Evolutionary conservation across 2,888 invertebrate species (phyloP).

Genomic region (Drosophila pegasa): DNA sequence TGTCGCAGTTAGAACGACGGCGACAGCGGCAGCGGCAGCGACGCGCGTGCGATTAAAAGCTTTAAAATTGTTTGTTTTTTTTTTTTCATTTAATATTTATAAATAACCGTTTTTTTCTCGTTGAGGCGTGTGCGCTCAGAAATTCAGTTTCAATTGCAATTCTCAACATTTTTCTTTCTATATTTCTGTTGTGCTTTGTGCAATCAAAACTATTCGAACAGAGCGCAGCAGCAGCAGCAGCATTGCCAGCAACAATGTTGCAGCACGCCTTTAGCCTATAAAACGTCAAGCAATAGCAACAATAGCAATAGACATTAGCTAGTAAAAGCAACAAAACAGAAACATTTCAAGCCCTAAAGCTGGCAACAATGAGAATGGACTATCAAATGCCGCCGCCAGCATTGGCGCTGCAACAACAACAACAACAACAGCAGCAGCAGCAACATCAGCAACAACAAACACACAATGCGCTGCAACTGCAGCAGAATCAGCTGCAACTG

Average conservation of each 20-base stretch:
- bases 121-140: conserved; percentile 9
- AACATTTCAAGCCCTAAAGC: conserved; percentile 13
- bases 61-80: conserved; percentile 30
- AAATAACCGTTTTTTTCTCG: conserved; percentile 13
- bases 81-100: conserved; percentile 6
- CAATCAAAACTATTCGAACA: conserved; percentile 29
- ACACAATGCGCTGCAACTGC: conserved; percentile 74
- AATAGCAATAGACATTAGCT: conserved; percentile 6
- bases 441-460: conserved; percentile 54
- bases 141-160: conserved; percentile 19
- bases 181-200: background rate
- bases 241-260: conserved; percentile 32
- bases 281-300: conserved; percentile 1
- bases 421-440: conserved; percentile 70
- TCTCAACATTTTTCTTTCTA: background rate
- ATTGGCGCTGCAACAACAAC: conserved; percentile 79
- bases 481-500: conserved; percentile 80
- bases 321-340: conserved; percentile 3
- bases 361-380: conserved; percentile 83
- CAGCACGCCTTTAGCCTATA: conserved; percentile 29
- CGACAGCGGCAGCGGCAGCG: conserved; percentile 12
- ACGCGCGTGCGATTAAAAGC: conserved; percentile 66
- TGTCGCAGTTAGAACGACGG: conserved; percentile 29
- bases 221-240: conserved; percentile 28
- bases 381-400: conserved; percentile 85